These are phyloP conservation scores for Bufotes viridis DNA, from an alignment of 2,797 vertebrate species.

Conservation along the genomic window DNA sequence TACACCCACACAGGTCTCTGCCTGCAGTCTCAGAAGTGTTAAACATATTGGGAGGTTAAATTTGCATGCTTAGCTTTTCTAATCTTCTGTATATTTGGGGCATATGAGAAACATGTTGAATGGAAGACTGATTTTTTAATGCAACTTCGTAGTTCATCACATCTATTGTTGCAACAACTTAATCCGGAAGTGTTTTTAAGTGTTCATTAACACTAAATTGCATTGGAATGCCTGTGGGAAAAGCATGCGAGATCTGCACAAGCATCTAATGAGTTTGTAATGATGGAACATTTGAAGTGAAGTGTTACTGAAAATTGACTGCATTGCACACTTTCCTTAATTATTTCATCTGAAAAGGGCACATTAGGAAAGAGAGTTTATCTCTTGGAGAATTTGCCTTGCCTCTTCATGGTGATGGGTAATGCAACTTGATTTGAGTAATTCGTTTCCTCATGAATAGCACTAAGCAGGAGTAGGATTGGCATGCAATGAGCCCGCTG, in stretches of 20 bases:
- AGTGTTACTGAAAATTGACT: slow-evolving; percentile 63
- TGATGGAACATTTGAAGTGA: slow-evolving; percentile 61
- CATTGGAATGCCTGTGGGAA: slow-evolving; percentile 59
- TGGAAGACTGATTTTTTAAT: slow-evolving; percentile 47
- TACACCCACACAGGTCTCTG: background rate
- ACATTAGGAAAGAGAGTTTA: slow-evolving; percentile 60
- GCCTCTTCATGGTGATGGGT: slow-evolving; percentile 59
- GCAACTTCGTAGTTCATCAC: slow-evolving; percentile 53
- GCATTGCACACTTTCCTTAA: slow-evolving; percentile 62
- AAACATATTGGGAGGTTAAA: background rate
- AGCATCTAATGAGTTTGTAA: slow-evolving; percentile 62
- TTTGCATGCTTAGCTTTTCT: slow-evolving; percentile 1
- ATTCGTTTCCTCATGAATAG: slow-evolving; percentile 55
- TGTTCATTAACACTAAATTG: slow-evolving; percentile 61
- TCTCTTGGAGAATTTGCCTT: slow-evolving; percentile 57
- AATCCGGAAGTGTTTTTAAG: slow-evolving; percentile 60
- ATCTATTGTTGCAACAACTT: slow-evolving; percentile 61
- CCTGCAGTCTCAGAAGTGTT: background rate
- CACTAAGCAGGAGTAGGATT: slow-evolving; percentile 40
- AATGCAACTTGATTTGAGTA: slow-evolving; percentile 61
- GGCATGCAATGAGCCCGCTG: slow-evolving; percentile 24
- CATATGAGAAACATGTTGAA: slow-evolving; percentile 19
- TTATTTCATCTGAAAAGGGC: slow-evolving; percentile 63
- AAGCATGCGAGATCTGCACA: slow-evolving; percentile 54
- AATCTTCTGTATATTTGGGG: background rate